Conservation (phyloP, 1,140 invertebrate genomes). For the Temnothorax nylanderi region DNA sequence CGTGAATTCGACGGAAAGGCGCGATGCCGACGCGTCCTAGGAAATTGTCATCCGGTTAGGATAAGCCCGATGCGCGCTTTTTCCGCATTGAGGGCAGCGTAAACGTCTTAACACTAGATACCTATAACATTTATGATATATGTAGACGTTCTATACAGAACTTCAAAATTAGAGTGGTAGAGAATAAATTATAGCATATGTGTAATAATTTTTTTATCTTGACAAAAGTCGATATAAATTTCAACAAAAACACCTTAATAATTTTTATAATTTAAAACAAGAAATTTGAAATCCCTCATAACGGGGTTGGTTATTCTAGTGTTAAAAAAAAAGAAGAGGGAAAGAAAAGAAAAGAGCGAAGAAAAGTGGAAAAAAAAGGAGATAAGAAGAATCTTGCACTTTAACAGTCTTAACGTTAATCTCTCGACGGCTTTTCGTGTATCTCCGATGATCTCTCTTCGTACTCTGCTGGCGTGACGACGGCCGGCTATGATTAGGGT, state of each 20-base stretch:
- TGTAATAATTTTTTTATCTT: neutral
- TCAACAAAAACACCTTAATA: neutral
- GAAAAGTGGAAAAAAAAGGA: neutral
- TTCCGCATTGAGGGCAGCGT: too few relatives aligned
- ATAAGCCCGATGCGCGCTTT: neutral
- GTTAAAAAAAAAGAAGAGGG: neutral
- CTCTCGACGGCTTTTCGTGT: conserved; percentile 13
- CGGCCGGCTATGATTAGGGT: conserved; percentile 46
- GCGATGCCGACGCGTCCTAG: too few relatives aligned
- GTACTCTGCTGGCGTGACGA: neutral
- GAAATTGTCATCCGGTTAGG: neutral
- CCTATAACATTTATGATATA: neutral
- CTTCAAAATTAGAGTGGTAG: neutral
- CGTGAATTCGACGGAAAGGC: neutral
- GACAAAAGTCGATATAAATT: neutral
- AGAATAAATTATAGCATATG: neutral
- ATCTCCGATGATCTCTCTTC: neutral
- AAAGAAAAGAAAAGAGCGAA: neutral
- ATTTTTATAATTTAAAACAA: neutral
- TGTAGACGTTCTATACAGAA: neutral
- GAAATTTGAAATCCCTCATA: neutral
- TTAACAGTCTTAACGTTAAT: conserved; percentile 15
- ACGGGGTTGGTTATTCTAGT: neutral
- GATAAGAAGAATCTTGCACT: neutral
- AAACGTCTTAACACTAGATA: too few relatives aligned